Conservation (phyloP, 2,888 invertebrate species). For the Resseliella maxima region DNA sequence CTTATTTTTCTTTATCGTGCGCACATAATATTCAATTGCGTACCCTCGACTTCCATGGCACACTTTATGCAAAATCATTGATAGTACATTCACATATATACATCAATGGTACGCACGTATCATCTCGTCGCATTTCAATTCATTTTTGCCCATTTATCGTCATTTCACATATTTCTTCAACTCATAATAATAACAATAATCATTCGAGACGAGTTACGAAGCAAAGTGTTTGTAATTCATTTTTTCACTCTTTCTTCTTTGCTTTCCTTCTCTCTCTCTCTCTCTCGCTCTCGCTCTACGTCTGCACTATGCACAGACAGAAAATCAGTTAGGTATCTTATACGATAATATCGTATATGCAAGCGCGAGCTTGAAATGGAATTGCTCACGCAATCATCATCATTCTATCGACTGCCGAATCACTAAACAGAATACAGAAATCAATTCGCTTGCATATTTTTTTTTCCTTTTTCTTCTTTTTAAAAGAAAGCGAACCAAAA, state of each 20-base stretch:
- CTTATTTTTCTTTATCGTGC: neutral
- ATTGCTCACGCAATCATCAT: constrained; percentile 39
- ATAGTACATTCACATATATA: neutral
- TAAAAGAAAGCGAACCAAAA: neutral
- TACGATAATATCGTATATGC: neutral
- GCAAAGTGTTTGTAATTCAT: constrained; percentile 16
- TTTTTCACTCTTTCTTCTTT: too few species aligned
- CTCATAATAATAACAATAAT: constrained; percentile 37
- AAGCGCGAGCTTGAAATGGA: neutral
- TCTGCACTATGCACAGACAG: neutral
- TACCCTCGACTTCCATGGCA: neutral
- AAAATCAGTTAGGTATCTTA: too few species aligned
- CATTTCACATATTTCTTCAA: constrained; percentile 13
- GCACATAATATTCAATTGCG: neutral
- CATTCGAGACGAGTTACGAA: neutral
- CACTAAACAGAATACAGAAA: constrained; percentile 15
- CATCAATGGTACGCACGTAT: neutral
- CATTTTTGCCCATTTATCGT: neutral
- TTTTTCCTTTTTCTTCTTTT: neutral
- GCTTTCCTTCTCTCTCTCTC: too few species aligned
- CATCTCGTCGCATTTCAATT: neutral
- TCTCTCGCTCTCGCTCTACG: too few species aligned
- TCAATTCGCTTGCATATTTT: constrained; percentile 17
- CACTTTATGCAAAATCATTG: neutral
- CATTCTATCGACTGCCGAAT: neutral